phyloP scores from a whole-genome alignment of 1,140 invertebrate species.

The Bombus breviceps region DNA sequence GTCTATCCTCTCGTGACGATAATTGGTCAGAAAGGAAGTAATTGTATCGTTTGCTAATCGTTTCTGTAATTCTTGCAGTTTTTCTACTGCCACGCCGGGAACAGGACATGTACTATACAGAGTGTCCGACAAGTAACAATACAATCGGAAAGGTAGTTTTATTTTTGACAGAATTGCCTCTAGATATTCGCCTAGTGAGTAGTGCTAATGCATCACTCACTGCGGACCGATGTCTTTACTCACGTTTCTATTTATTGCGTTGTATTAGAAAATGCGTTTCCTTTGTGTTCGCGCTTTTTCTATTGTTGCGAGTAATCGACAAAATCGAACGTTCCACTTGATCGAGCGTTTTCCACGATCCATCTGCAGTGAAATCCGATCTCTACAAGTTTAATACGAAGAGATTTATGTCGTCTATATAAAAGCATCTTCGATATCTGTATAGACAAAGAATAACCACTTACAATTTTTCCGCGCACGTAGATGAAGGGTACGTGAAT shows the following conservation, averaged over 20 bases:
- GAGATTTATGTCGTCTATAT: background rate
- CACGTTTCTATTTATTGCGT: too few species aligned
- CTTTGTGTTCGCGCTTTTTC: too few species aligned
- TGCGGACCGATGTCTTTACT: rapidly evolving
- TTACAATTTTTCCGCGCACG: rapidly evolving
- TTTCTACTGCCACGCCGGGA: background rate
- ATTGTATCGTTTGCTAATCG: background rate
- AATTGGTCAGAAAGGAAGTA: background rate
- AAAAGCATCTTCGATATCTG: background rate
- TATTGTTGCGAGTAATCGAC: too few species aligned
- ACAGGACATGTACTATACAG: too few species aligned
- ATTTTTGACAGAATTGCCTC: background rate
- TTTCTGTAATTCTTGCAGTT: background rate
- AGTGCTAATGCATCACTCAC: too few species aligned
- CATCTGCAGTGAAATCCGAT: background rate
- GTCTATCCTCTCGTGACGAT: background rate
- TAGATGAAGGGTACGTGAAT: too few species aligned
- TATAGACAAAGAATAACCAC: too few species aligned
- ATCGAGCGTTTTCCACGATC: rapidly evolving
- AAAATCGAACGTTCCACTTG: too few species aligned
- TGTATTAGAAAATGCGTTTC: too few species aligned
- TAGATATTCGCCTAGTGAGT: background rate
- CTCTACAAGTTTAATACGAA: background rate
- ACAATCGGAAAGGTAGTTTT: background rate
- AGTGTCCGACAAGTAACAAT: background rate